These are phyloP conservation scores for Odontocolon sp. DNA, from an alignment of 2,888 invertebrate species.

Conservation along the genomic window DNA sequence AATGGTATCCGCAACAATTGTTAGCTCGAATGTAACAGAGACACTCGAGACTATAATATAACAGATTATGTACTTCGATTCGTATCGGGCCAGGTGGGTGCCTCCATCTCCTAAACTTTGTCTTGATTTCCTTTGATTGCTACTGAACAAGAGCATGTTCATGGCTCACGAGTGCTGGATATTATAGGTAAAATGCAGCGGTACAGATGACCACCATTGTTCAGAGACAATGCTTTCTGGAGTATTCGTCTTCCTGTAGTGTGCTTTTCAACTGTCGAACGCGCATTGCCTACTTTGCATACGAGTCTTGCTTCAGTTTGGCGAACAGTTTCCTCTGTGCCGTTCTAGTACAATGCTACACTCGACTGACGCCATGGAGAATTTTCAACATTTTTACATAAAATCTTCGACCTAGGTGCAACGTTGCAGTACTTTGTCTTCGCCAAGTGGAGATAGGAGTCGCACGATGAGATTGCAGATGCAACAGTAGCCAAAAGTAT, in stretches of 20 bases:
- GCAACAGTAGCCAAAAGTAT: background rate
- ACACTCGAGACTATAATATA: background rate
- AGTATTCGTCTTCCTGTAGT: background rate
- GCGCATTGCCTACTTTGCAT: background rate
- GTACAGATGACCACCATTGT: conserved; percentile 1
- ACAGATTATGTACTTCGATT: conserved; percentile 3
- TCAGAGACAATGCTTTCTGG: conserved; percentile 6
- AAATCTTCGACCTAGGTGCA: too few species aligned
- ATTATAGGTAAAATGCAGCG: background rate
- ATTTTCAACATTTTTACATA: too few species aligned
- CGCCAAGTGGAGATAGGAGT: conserved; percentile 27
- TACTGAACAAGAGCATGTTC: background rate
- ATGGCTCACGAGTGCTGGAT: background rate
- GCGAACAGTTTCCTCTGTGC: background rate
- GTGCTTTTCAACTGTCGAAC: background rate
- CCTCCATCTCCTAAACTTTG: background rate
- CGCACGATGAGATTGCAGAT: conserved; percentile 31
- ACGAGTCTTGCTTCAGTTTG: background rate
- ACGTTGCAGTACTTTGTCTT: background rate
- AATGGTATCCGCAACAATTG: background rate
- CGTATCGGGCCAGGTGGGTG: background rate
- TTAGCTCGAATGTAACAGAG: background rate
- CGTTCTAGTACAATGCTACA: background rate
- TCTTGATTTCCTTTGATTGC: background rate
- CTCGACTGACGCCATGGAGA: background rate